These are phyloP conservation scores for Ormyrus nitidulus DNA, from an alignment of 2,888 invertebrate genomes.

Conservation along the genomic window DNA sequence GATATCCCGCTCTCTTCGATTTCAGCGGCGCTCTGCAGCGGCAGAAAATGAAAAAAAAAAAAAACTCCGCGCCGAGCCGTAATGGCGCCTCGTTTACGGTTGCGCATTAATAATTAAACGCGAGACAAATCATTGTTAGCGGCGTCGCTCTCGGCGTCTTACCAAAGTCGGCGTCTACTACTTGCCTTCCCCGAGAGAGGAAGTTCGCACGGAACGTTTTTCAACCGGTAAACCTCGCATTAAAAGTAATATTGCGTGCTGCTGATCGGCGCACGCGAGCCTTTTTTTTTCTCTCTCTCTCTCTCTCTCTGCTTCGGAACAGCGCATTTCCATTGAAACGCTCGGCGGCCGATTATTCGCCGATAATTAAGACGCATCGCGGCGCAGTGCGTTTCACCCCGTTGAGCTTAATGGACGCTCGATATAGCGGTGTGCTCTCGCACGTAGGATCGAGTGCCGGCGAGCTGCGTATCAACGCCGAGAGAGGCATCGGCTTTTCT, in stretches of 20 bases:
- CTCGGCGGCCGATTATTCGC: slow-evolving; percentile 16
- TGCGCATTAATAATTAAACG: slow-evolving; percentile 39
- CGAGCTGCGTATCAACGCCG: neutral
- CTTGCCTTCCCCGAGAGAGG: neutral
- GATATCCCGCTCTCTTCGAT: neutral
- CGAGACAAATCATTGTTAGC: slow-evolving; percentile 29
- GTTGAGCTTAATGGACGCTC: too few species aligned
- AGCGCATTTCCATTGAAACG: slow-evolving; percentile 43
- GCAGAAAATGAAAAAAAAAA: too few species aligned
- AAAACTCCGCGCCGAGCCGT: neutral
- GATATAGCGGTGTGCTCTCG: neutral
- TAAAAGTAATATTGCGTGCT: slow-evolving; percentile 20
- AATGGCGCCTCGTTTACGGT: slow-evolving; percentile 1
- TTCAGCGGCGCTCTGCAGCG: too few species aligned
- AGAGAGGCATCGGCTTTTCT: neutral
- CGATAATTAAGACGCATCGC: slow-evolving; percentile 48
- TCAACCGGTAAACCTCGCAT: slow-evolving; percentile 34
- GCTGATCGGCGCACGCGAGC: slow-evolving; percentile 5
- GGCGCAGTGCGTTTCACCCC: neutral
- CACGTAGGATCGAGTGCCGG: slow-evolving; percentile 3
- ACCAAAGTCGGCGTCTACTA: too few species aligned
- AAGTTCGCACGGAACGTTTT: slow-evolving; percentile 4
- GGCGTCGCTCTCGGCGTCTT: too few species aligned
- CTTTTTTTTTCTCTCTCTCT: neutral
- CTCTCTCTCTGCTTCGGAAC: neutral